phyloP scores from a whole-genome alignment of 2,888 invertebrate species.

The Trissolcus brochymenae region DNA sequence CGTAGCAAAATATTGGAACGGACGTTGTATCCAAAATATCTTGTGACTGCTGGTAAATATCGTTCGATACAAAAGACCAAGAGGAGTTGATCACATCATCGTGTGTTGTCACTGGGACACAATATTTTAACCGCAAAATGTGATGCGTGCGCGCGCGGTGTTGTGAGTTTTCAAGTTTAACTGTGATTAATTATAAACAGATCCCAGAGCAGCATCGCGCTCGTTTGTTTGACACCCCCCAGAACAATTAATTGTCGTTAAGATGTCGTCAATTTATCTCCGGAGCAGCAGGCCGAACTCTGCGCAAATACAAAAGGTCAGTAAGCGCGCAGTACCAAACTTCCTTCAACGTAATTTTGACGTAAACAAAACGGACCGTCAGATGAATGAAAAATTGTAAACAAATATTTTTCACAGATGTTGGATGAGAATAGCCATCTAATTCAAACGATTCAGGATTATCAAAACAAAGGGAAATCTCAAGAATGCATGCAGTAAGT shows the following conservation, averaged over 20 bases:
- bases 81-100: too few species aligned
- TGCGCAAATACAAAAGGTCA: conserved; percentile 52
- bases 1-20: too few species aligned
- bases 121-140: too few species aligned
- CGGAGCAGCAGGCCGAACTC: conserved; percentile 47
- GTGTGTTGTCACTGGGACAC: too few species aligned
- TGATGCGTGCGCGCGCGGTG: neutral
- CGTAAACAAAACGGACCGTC: too few species aligned
- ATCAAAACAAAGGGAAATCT: conserved; percentile 95
- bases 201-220: neutral
- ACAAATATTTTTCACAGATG: conserved; percentile 79
- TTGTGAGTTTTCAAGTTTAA: conserved; percentile 4
- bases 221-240: neutral
- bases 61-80: too few species aligned
- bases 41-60: too few species aligned
- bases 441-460: conserved; percentile 97
- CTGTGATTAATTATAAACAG: conserved; percentile 1
- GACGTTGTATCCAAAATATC: too few species aligned
- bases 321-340: neutral
- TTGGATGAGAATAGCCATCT: conserved; percentile 98
- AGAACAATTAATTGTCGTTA: neutral
- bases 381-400: too few species aligned
- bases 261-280: conserved; percentile 45
- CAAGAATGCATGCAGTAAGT: conserved; percentile 93
- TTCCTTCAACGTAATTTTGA: neutral